Conservation (phyloP, 1,140 invertebrate genomes). For the Drosophila rufa region DNA sequence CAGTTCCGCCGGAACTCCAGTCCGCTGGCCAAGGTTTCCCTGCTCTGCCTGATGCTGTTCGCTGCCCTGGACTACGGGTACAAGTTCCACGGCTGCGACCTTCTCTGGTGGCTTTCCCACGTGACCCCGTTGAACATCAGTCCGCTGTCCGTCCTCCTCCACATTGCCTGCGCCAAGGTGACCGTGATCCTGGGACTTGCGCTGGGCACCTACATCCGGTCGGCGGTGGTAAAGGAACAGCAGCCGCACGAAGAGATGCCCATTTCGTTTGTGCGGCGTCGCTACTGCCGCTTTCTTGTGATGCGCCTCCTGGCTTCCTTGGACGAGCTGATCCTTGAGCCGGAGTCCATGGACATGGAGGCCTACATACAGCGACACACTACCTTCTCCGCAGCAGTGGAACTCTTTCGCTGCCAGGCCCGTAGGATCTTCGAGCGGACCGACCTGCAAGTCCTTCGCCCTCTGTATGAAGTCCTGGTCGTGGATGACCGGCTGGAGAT, state of each 20-base stretch:
- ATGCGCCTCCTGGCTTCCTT: constrained; percentile 55
- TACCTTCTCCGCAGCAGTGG: constrained; percentile 24
- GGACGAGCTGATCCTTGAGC: constrained; percentile 28
- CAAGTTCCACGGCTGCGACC: constrained; percentile 17
- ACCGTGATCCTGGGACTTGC: constrained; percentile 30
- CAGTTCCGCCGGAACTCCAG: constrained; percentile 20
- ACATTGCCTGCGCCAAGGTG: constrained; percentile 31
- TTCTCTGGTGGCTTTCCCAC: constrained; percentile 44
- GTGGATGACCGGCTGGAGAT: constrained; percentile 34
- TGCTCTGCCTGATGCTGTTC: constrained; percentile 9
- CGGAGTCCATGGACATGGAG: not conserved
- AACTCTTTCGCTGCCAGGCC: constrained; percentile 47
- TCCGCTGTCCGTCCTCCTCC: constrained; percentile 30
- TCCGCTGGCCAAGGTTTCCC: constrained; percentile 6
- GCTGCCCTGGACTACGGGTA: constrained; percentile 35
- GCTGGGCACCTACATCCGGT: constrained; percentile 24
- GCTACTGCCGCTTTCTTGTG: constrained; percentile 53
- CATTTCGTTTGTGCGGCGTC: constrained; percentile 29
- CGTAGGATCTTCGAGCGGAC: constrained; percentile 52
- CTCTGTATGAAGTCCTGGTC: constrained; percentile 39
- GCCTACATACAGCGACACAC: constrained; percentile 2
- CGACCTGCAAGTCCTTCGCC: constrained; percentile 17
- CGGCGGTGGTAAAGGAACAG: not conserved
- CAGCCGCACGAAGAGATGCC: not conserved
- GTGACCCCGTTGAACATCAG: not conserved